A percentile compares a stretch with the other conserved stretches of the same genome.
Conservation (phyloP, 2,113 vertebrate genomes). For the Phyllopteryx taeniolatus region DNA sequence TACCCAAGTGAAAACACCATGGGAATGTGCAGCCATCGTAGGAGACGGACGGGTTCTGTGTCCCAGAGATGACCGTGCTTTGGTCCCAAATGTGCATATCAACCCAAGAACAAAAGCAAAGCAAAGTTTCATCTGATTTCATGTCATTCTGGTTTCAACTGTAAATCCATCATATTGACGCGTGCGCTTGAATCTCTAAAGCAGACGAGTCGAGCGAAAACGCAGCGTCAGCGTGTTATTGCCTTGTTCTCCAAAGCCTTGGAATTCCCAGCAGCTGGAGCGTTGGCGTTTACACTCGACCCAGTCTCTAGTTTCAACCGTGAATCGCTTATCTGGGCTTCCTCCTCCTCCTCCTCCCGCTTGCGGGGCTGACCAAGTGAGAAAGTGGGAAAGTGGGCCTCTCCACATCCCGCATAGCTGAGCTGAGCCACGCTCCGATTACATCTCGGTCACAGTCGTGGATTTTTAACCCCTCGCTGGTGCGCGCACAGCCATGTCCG, state of each 20-base stretch:
- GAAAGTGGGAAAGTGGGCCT: neutral
- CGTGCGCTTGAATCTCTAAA: neutral
- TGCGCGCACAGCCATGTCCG: no score
- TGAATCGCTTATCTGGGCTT: slow-evolving; percentile 29
- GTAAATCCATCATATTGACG: neutral
- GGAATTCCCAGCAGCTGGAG: slow-evolving; percentile 26
- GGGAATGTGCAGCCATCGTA: no score
- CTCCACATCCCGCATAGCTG: neutral
- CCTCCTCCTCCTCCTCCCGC: neutral
- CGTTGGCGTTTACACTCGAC: slow-evolving; percentile 10
- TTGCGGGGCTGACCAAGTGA: neutral
- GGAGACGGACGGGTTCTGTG: no score
- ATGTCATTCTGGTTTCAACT: no score
- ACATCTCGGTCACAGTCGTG: slow-evolving; percentile 8
- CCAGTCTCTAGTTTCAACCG: slow-evolving; percentile 43
- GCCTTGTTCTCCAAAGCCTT: neutral
- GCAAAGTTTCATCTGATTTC: no score
- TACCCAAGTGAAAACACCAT: no score
- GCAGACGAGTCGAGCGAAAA: neutral
- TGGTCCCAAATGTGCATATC: no score
- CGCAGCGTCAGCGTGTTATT: neutral
- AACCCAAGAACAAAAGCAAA: no score
- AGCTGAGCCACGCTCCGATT: neutral
- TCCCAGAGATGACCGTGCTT: no score
- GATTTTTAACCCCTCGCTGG: neutral